Percentiles rank a stretch among this genome's conserved stretches.
phyloP scores from a whole-genome alignment of 1,140 invertebrate genomes.

The Brachionus angularis region DNA sequence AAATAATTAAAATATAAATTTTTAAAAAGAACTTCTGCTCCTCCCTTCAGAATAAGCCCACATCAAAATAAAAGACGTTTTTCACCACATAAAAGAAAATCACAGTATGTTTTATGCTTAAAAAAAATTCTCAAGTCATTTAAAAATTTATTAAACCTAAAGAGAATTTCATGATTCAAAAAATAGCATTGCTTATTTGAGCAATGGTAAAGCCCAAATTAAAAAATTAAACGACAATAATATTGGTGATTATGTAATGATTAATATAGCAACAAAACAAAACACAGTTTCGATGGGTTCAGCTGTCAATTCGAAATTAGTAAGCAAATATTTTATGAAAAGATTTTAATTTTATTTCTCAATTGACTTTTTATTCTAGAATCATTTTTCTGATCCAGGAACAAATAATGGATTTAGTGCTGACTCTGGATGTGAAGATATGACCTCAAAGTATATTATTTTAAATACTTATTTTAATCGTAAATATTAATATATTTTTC shows the following conservation, averaged over 20 bases:
- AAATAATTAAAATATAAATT: not conserved
- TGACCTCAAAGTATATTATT: too few relatives aligned
- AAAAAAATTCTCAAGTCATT: not conserved
- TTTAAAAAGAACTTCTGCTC: conserved; percentile 15
- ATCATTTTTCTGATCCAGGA: conserved; percentile 1
- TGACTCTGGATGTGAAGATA: conserved; percentile 43
- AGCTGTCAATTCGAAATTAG: conserved; percentile 38
- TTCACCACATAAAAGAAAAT: conserved; percentile 38
- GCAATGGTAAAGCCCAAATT: not conserved
- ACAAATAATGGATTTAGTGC: conserved; percentile 17
- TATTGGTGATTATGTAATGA: conserved; percentile 25
- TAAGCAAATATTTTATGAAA: not conserved
- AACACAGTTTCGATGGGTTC: conserved; percentile 27
- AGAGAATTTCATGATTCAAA: conserved; percentile 17
- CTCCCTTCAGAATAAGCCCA: conserved; percentile 36
- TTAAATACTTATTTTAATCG: too few relatives aligned
- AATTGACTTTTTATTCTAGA: not conserved
- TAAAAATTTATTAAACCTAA: not conserved
- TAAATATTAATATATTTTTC: too few relatives aligned
- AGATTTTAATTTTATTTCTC: not conserved
- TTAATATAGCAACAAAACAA: conserved; percentile 18
- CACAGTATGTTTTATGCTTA: not conserved
- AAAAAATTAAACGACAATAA: not conserved
- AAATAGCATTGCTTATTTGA: not conserved
- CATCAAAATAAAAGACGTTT: conserved; percentile 34